Base-by-base conservation (phyloP, 2,888 invertebrate genomes). In the Eristalis arbustorum region DNA sequence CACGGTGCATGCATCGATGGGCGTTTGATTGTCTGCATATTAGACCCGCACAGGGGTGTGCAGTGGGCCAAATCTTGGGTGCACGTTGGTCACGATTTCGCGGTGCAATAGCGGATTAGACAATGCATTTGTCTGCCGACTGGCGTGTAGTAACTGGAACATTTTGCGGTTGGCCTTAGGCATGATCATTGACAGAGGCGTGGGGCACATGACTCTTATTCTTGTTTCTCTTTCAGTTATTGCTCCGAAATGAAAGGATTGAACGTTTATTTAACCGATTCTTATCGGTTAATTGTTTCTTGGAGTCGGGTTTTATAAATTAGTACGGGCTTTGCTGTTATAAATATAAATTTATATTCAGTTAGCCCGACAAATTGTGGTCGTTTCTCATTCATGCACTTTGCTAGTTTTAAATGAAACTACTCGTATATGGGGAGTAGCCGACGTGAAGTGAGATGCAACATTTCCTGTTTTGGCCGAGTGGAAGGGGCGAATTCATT, bases 1-100 rank as follows among this genome's bases (percentile, higher is more conserved):
- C 87, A 82, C 77, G 68, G 68, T 77, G 69, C 64, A 74, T 77
- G 73, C 66, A 18, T 82, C 49, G 59, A n/a, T 68, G 59, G 40
- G 57, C 67, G 67, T 62, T 76, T 72, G 81, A 62, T 62, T 73
- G 77, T 66, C 28, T 71, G 67, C 64, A 73, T 68, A 40, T 67
- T 25, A 68, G 61, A 77, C 73, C 73, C 77, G 62, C 67, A 28
- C 61, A 23, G 23, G 49, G 22, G 64, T 23, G 49, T 59, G 67
- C 78, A 82, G 62, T 83, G 49, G 72, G 75, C 74, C 59, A 72
- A 82, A 71, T 62, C 71, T 72, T 71, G 59, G 57, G 78, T 79
- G 74, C 83, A 83, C 78, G 75, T 72, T 75, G 69, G 87, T 87
- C 87, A 87, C 83, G 87, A 87, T 78, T 85, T 63, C 67, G 64